A percentile compares a stretch with the other conserved stretches of the same genome.
Evolutionary conservation across 2,113 vertebrate species (phyloP).

Genomic region (Rhinogobius similis): DNA sequence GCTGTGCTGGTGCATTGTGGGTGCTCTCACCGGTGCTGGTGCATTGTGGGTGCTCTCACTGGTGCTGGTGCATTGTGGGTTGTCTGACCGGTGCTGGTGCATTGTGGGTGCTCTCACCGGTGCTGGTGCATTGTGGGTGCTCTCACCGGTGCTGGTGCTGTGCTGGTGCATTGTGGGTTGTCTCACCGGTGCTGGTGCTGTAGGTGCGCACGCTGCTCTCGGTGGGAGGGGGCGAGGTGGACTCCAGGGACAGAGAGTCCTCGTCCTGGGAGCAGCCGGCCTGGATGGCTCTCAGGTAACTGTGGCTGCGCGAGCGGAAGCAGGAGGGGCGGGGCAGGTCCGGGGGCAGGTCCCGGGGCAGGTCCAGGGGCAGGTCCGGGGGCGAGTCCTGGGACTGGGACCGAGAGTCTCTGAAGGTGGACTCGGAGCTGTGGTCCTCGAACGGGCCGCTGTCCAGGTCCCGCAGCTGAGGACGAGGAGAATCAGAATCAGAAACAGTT

Average conservation of each 20-base stretch:
- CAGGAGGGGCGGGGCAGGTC: constrained; percentile 93
- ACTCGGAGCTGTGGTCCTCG: constrained; percentile 86
- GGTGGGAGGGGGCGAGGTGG: constrained; percentile 88
- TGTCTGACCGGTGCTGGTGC: too few relatives aligned
- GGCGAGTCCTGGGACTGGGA: constrained; percentile 84
- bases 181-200: constrained; percentile 88
- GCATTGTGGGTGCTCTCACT: too few relatives aligned
- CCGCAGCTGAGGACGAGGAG: constrained; percentile 80
- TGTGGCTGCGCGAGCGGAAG: constrained; percentile 98
- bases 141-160: neutral
- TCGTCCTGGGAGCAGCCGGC: constrained; percentile 98
- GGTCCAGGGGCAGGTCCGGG: constrained; percentile 57
- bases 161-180: neutral
- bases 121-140: neutral
- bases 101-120: too few relatives aligned
- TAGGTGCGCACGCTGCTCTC: constrained; percentile 91
- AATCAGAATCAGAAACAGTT: too few relatives aligned
- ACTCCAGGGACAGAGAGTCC: constrained; percentile 90
- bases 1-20: constrained; percentile 80
- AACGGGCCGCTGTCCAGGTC: constrained; percentile 90
- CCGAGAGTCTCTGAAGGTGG: constrained; percentile 87
- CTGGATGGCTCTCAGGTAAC: constrained; percentile 99
- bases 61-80: too few relatives aligned
- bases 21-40: constrained; percentile 68
- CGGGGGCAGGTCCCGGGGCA: constrained; percentile 57